Conservation (phyloP, 2,888 invertebrate genomes). For the Mythimna pallens region DNA sequence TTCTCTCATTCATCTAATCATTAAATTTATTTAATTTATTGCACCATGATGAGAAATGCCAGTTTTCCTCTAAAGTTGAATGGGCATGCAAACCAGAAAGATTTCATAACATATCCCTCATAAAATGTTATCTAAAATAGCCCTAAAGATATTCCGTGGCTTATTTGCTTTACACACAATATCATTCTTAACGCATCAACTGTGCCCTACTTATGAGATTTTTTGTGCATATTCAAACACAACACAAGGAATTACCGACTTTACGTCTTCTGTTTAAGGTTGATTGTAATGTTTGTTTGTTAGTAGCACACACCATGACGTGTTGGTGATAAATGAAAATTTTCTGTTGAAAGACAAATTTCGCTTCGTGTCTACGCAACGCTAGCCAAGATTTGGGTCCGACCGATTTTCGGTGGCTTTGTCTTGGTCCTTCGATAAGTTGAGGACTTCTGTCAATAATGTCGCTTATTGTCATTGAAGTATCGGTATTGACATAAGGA, state of each 20-base stretch:
- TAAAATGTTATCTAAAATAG: slow-evolving; percentile 43
- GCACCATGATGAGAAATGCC: background rate
- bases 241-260: slow-evolving; percentile 31
- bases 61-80: background rate
- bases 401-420: slow-evolving; percentile 51
- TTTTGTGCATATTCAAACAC: slow-evolving; percentile 46
- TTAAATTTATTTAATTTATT: background rate
- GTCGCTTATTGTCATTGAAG: slow-evolving; percentile 48
- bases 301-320: slow-evolving; percentile 57
- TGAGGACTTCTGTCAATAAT: slow-evolving; percentile 51
- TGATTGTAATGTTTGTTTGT: slow-evolving; percentile 10
- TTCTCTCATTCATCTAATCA: background rate
- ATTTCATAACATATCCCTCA: slow-evolving; percentile 19
- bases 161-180: slow-evolving; percentile 54
- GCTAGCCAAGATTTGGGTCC: slow-evolving; percentile 75
- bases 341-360: slow-evolving; percentile 80
- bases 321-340: slow-evolving; percentile 77
- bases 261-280: slow-evolving; percentile 25
- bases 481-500: slow-evolving; percentile 49
- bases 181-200: slow-evolving; percentile 63
- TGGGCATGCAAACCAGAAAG: slow-evolving; percentile 14
- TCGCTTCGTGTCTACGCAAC: slow-evolving; percentile 78
- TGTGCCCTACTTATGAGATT: slow-evolving; percentile 43
- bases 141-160: slow-evolving; percentile 26
- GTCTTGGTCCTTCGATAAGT: slow-evolving; percentile 44